A percentile compares a stretch with the other conserved stretches of the same genome.
Conservation (phyloP, 2,113 vertebrate species). For the Clarias batrachus region DNA sequence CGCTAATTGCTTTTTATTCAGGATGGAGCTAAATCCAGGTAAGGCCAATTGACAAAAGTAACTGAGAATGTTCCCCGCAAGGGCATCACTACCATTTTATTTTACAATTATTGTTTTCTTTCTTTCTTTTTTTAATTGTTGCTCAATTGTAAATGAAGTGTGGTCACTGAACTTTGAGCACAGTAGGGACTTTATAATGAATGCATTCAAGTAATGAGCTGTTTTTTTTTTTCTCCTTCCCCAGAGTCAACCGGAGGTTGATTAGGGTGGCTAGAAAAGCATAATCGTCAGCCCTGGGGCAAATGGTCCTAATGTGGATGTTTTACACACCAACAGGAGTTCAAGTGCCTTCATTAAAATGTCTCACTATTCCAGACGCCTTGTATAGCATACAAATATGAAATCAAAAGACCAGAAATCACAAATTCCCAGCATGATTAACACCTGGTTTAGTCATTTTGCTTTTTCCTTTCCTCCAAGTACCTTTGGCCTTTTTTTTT, state of each 20-base stretch:
- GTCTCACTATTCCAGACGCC: constrained; percentile 24
- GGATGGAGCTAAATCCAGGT: constrained; percentile 67
- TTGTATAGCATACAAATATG: constrained; percentile 25
- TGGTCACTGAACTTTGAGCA: constrained; percentile 56
- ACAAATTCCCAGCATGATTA: constrained; percentile 7
- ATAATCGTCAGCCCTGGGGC: constrained; percentile 48
- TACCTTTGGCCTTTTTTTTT: not conserved
- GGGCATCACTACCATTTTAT: constrained; percentile 52
- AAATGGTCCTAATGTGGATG: constrained; percentile 42
- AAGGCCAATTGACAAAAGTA: constrained; percentile 68
- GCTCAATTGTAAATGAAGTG: constrained; percentile 68
- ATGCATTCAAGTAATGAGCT: constrained; percentile 66
- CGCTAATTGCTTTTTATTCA: constrained; percentile 72
- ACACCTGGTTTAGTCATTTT: not conserved
- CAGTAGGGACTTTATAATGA: constrained; percentile 64
- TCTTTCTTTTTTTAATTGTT: constrained; percentile 64
- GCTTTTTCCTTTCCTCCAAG: not conserved
- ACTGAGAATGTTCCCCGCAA: constrained; percentile 63
- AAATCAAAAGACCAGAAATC: not conserved
- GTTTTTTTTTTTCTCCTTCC: not conserved
- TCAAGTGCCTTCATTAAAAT: constrained; percentile 36
- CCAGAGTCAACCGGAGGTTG: constrained; percentile 40
- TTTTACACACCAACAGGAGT: constrained; percentile 40
- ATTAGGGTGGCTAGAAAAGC: constrained; percentile 39
- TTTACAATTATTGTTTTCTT: constrained; percentile 41